Percentiles rank a stretch among this genome's conserved stretches.
These are phyloP conservation scores for Vipera latastei DNA, from an alignment of 2,797 vertebrate genomes.

Conservation along the genomic window DNA sequence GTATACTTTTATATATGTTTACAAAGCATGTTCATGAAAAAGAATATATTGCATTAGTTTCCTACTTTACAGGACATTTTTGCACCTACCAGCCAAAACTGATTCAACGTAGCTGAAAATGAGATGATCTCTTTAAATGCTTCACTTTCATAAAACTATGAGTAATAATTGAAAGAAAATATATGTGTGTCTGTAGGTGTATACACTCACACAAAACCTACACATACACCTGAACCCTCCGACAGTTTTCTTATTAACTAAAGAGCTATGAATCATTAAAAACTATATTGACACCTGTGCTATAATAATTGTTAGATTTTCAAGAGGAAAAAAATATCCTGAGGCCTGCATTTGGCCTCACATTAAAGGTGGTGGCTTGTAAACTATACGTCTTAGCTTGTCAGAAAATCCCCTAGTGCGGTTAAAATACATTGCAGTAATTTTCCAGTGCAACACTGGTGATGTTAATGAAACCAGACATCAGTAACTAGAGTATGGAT, in stretches of 20 bases:
- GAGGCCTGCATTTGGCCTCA: constrained; percentile 58
- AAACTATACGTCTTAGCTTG: constrained; percentile 57
- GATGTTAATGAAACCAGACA: constrained; percentile 69
- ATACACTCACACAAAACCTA: constrained; percentile 16
- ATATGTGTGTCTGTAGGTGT: constrained; percentile 59
- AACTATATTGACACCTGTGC: constrained; percentile 63
- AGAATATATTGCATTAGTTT: not conserved
- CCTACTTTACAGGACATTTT: constrained; percentile 5
- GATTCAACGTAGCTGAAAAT: constrained; percentile 61
- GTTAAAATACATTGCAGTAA: constrained; percentile 60
- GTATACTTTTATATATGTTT: not conserved
- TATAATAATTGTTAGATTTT: constrained; percentile 68
- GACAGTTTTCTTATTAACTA: constrained; percentile 70
- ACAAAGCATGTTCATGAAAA: not conserved
- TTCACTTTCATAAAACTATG: constrained; percentile 66
- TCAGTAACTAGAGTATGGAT: constrained; percentile 55
- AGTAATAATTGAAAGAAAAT: constrained; percentile 55
- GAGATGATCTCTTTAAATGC: constrained; percentile 64
- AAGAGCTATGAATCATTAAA: constrained; percentile 68
- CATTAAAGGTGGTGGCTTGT: constrained; percentile 65
- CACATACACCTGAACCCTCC: constrained; percentile 57
- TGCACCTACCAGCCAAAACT: constrained; percentile 61
- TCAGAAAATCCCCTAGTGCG: constrained; percentile 62
- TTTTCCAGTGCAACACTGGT: constrained; percentile 54
- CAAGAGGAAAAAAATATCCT: constrained; percentile 60